Base-by-base conservation (phyloP, 92 coral and sea anemone species). In the Galaxea fascicularis region DNA sequence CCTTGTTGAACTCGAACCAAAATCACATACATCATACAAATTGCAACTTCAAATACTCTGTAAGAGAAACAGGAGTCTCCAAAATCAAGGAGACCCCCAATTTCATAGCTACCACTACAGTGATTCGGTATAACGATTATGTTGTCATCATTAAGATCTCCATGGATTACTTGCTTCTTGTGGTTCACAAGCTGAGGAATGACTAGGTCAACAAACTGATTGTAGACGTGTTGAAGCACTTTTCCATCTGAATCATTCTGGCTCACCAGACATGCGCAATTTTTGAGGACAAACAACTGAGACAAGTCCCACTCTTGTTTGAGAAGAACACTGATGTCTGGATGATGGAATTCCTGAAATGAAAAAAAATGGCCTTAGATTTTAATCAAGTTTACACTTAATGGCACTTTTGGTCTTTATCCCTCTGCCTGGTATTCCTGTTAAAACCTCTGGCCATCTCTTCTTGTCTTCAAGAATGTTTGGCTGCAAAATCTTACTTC, bases 11-110 rank as follows among this genome's bases (percentile, higher is more conserved):
- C 81, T 71, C 57, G 59, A 5, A 77, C 27, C 53, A 80, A 11
- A 17, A 93, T 82, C 4, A 81, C 35, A 30, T 93, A 86, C 64
- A 89, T 81, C 94, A 93, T 93, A 22, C 77, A 54, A 4, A 84
- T 91, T 0, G 92, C 97, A 76, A 93, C 79, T 47, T 93, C 97
- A 91, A 91, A 91, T 17, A 91, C 52, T 46, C 94, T 77, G 41
- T 91, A 91, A 7, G 91, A 85, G 57, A 76, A 70, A 44, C 86
- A 73, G 63, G 79, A 20, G 66, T 91, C 94, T 13, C 97, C 94
- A 91, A 89, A 91, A 65, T 93, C 97, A 76, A 93, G 71, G 46
- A 93, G 29, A 15, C 87, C 72, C 12, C 46, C 67, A 21, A 85
- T 46, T 57, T 65, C 58, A 44, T 83, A 62, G 0, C 67, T 67